Evolutionary conservation across 2,113 vertebrate genomes (phyloP), one percentile per base, ranked within the genome.

Genomic region (Toxostoma redivivum): DNA sequence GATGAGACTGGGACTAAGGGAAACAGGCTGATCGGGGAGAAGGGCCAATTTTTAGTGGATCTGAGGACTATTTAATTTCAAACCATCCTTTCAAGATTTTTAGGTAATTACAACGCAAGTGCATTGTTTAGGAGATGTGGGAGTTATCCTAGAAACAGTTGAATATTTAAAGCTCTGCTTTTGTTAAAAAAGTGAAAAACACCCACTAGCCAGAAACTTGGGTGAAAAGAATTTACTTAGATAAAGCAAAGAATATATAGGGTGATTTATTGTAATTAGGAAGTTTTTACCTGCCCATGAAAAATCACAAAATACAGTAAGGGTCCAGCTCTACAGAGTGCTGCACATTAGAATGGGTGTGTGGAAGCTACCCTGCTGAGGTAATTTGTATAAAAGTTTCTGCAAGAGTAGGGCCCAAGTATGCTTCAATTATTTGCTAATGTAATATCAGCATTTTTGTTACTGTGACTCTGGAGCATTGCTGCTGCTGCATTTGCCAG

Each of bases 161-260:
- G 37, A 70, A 51, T 94, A 92, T 83, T 83, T 76, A 64, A 91
- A 86, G 71, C 81, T 87, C 67, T 88, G 35, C 54, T 66, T 93
- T 81, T 86, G 48, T 86, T 69, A 42, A 42, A 42, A 42, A 42
- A 42, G 15, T 69, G 67, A 81, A 83, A 90, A 82, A 72, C 60
- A 71, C 67, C 38, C 77, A 81, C 60, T 79, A 45, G 71, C 57
- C 78, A 91, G 60, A 86, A 86, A 67, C 35, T 66, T 9, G 10
- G 31, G 81, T 84, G 45, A 50, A 38, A 14, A 24, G 51, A 82
- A 38, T 70, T 94, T 54, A 31, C 21, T 86, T 66, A 50, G 1
- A 6, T 73, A 61, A 83, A 70, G 19, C 50, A 66, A 81, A 86
- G 35, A 81, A 62, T 28, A 8, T 45, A 15, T 25, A 37, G 69